Evolutionary conservation across 2,797 vertebrate species (phyloP), one percentile per base, ranked within the genome.

Genomic region (Leptatherina wallacei): DNA sequence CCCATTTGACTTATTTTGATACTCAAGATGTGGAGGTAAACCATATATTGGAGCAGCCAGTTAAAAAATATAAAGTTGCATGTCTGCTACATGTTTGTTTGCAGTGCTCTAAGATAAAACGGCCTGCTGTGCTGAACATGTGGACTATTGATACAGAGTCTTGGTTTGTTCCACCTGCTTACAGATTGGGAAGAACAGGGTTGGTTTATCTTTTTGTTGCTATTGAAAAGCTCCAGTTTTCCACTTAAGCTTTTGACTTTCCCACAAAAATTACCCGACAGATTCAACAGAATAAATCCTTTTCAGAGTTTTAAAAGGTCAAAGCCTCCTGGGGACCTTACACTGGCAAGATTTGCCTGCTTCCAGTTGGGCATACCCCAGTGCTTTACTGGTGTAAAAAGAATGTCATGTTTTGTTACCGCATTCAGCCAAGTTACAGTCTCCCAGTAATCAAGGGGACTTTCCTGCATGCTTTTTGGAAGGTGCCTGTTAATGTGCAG

Each of bases 341-440:
- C 66, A 64, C 79, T 79, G n/a, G 77, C 82, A 82, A 40, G 69
- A 75, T 62, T 66, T 89, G 74, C 69, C 83, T 89, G 80, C 85
- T 90, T 92, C 83, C 87, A 90, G 80, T 88, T 90, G 87, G 85
- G 73, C 14, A 73, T 79, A 73, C 86, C 89, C 85, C 89, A 85
- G 87, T 84, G 85, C 86, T 88, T 87, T 82, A 83, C 79, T 89
- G 80, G 88, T 87, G 84, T 88, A 89, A 86, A 87, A 83, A 77
- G 80, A 86, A 81, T 88, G 83, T 89, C 88, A 88, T 91, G 88
- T 91, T 91, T 88, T 88, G 79, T 90, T 91, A 85, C 87, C 78
- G 81, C 85, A 88, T 73, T 91, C 77, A 90, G 85, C 87, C 84
- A 88, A 89, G 89, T 86, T 91, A 88, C 90, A 88, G 86, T 89